phyloP scores from a whole-genome alignment of 2,797 vertebrate genomes.

The Crocidura indochinensis region DNA sequence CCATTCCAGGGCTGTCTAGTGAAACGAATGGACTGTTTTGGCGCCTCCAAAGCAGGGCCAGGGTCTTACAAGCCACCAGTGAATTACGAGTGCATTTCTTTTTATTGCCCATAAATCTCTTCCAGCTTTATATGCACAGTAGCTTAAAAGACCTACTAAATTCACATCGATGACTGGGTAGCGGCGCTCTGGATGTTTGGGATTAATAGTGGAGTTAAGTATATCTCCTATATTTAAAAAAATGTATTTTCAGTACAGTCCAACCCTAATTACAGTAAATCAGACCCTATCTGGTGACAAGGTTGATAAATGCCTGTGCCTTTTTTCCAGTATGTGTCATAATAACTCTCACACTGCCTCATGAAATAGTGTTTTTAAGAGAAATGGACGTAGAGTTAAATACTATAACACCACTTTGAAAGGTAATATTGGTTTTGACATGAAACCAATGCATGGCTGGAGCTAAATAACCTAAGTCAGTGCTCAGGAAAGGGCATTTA shows the following conservation, averaged over 20 bases:
- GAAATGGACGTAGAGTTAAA: conserved; percentile 45
- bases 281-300: conserved; percentile 30
- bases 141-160: conserved; percentile 72
- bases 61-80: conserved; percentile 73
- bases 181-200: conserved; percentile 63
- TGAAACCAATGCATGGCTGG: conserved; percentile 55
- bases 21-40: conserved; percentile 76
- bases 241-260: conserved; percentile 63
- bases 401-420: conserved; percentile 49
- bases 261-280: conserved; percentile 79
- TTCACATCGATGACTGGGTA: conserved; percentile 47
- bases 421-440: conserved; percentile 80
- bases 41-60: conserved; percentile 52
- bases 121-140: conserved; percentile 77
- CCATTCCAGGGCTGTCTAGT: conserved; percentile 62
- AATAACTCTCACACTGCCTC: conserved; percentile 36
- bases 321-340: conserved; percentile 58
- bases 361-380: conserved; percentile 60
- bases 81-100: conserved; percentile 75
- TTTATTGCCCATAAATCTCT: conserved; percentile 75
- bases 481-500: neutral
- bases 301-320: conserved; percentile 54
- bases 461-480: conserved; percentile 47
- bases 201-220: conserved; percentile 78
- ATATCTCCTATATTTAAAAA: conserved; percentile 73